Conservation (phyloP, 2,797 vertebrate genomes). For the Esox masquinongy region DNA sequence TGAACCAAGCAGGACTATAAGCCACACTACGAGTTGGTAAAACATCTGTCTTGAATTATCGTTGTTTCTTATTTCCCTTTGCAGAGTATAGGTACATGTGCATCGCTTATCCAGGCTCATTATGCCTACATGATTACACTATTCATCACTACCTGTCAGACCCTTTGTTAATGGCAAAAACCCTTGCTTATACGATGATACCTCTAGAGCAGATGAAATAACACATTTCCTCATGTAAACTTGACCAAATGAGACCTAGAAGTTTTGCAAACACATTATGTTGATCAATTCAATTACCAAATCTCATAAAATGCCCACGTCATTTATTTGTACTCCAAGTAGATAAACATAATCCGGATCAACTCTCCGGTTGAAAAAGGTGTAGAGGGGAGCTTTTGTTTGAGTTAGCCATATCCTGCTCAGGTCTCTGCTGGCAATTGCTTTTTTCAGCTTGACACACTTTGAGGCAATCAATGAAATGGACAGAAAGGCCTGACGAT, state of each 20-base stretch:
- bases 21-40: constrained; percentile 36
- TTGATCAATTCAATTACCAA: background rate
- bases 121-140: constrained; percentile 32
- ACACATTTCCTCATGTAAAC: background rate
- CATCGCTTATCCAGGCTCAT: constrained; percentile 39
- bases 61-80: constrained; percentile 25
- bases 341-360: background rate
- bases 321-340: background rate
- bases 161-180: constrained; percentile 27
- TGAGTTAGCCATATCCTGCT: constrained; percentile 32
- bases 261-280: background rate
- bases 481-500: constrained; percentile 23
- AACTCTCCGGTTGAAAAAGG: background rate
- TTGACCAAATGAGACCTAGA: background rate
- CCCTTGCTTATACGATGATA: constrained; percentile 3
- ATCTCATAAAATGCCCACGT: background rate
- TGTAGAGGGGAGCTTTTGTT: constrained; percentile 11
- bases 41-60: constrained; percentile 29
- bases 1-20: constrained; percentile 34
- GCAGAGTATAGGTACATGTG: constrained; percentile 11
- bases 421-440: constrained; percentile 22
- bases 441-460: constrained; percentile 34
- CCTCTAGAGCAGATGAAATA: background rate
- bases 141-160: constrained; percentile 43
- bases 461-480: constrained; percentile 44